phyloP scores from a whole-genome alignment of 2,113 vertebrate species.

The Indicator indicator region DNA sequence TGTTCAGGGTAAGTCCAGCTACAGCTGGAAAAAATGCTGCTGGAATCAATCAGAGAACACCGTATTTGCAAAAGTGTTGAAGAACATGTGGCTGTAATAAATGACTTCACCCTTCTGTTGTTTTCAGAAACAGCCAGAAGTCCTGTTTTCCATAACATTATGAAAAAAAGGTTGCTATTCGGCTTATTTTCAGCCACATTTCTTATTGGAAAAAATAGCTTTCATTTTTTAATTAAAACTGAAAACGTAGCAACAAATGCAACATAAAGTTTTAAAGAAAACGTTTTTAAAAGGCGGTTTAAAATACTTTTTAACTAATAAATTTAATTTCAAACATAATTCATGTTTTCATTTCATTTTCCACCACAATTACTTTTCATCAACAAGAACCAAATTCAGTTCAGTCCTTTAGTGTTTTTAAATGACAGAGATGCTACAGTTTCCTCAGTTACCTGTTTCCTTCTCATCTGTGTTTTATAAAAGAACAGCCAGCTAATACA shows the following conservation, averaged over 20 bases:
- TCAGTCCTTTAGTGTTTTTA: not conserved
- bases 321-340: not conserved
- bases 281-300: not conserved
- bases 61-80: not conserved
- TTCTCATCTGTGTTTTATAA: not conserved
- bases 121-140: not conserved
- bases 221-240: not conserved
- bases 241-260: not conserved
- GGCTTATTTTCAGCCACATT: not conserved
- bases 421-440: not conserved
- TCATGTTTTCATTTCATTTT: not conserved
- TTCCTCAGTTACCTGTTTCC: not conserved
- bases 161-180: not conserved
- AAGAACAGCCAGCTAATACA: not conserved
- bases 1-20: not conserved
- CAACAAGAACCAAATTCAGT: not conserved
- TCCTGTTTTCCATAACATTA: not conserved
- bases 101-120: not conserved
- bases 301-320: accelerated
- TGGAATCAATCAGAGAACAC: not conserved
- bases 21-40: not conserved
- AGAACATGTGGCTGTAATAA: not conserved
- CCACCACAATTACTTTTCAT: not conserved
- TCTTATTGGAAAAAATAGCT: not conserved
- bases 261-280: not conserved